A percentile compares a stretch with the other conserved stretches of the same genome.
Evolutionary conservation across 2,888 invertebrate genomes (phyloP).

Genomic region (Serrognathus titanus): DNA sequence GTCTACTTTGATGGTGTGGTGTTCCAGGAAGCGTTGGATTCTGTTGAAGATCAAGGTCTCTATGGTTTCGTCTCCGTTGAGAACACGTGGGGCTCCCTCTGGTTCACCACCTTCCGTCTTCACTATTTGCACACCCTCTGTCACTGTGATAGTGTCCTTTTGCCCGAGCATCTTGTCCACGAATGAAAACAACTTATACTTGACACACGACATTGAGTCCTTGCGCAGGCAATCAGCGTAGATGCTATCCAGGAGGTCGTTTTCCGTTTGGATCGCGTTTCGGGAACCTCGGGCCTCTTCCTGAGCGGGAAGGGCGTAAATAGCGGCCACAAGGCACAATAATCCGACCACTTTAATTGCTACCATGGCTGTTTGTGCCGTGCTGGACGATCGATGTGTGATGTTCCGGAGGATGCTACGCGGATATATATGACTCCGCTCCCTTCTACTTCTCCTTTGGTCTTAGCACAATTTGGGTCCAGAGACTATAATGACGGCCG

Average conservation of each 20-base stretch:
- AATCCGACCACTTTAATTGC: slow-evolving; percentile 48
- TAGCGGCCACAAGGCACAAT: slow-evolving; percentile 55
- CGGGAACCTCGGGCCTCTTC: slow-evolving; percentile 54
- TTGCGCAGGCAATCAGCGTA: slow-evolving; percentile 77
- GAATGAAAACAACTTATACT: slow-evolving; percentile 82
- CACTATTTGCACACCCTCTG: slow-evolving; percentile 81
- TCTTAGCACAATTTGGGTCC: slow-evolving; percentile 49
- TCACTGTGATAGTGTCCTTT: slow-evolving; percentile 74
- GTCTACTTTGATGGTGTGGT: slow-evolving; percentile 80
- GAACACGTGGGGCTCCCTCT: slow-evolving; percentile 74
- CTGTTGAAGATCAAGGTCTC: slow-evolving; percentile 64
- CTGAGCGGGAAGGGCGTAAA: slow-evolving; percentile 67
- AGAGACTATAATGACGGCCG: slow-evolving; percentile 48
- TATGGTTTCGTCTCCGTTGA: slow-evolving; percentile 62
- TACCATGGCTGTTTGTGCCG: slow-evolving; percentile 17
- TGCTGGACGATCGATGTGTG: slow-evolving; percentile 41
- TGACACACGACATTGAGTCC: slow-evolving; percentile 80
- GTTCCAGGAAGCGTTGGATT: slow-evolving; percentile 71
- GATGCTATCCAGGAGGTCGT: slow-evolving; percentile 74
- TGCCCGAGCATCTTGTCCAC: slow-evolving; percentile 81
- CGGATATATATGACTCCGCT: slow-evolving; percentile 47
- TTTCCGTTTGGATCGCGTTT: slow-evolving; percentile 65
- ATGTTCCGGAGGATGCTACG: slow-evolving; percentile 40
- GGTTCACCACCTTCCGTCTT: slow-evolving; percentile 64
- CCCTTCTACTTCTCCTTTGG: slow-evolving; percentile 41